Evolutionary conservation across 2,113 vertebrate genomes (phyloP).

Genomic region (Camarhynchus parvulus): DNA sequence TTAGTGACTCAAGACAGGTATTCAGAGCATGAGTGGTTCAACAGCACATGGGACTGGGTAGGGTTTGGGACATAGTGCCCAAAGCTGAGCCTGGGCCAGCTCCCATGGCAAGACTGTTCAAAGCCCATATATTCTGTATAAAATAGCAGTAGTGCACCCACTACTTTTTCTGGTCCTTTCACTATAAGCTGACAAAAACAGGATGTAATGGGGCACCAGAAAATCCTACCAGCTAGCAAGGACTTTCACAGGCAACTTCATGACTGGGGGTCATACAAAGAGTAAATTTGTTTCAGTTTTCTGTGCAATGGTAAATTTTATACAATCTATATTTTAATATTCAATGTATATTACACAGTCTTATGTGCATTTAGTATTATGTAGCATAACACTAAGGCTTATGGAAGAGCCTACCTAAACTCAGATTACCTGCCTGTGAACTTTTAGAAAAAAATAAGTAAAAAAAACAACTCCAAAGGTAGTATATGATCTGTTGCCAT

Average conservation of each 20-base stretch:
- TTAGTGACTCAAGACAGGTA: background rate
- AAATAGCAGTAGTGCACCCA: background rate
- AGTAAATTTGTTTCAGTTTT: background rate
- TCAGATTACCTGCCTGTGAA: background rate
- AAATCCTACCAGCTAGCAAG: background rate
- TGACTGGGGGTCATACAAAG: background rate
- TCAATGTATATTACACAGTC: background rate
- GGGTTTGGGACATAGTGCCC: background rate
- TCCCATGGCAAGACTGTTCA: background rate
- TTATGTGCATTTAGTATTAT: background rate
- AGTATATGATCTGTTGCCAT: background rate
- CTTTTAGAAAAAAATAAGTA: background rate
- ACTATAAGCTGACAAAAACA: background rate
- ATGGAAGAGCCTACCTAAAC: background rate
- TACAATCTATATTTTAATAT: background rate
- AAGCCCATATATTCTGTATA: rapidly evolving
- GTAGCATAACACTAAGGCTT: background rate
- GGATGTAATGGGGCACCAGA: background rate
- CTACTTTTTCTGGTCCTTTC: background rate
- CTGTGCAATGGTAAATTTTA: background rate
- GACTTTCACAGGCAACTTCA: background rate
- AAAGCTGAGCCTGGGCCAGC: background rate
- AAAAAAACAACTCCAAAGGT: background rate
- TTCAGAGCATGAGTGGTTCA: background rate
- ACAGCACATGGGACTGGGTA: background rate